Evolutionary conservation across 1,140 invertebrate genomes (phyloP), one percentile per base, ranked within the genome.

Genomic region (Coenobita brevimanus): DNA sequence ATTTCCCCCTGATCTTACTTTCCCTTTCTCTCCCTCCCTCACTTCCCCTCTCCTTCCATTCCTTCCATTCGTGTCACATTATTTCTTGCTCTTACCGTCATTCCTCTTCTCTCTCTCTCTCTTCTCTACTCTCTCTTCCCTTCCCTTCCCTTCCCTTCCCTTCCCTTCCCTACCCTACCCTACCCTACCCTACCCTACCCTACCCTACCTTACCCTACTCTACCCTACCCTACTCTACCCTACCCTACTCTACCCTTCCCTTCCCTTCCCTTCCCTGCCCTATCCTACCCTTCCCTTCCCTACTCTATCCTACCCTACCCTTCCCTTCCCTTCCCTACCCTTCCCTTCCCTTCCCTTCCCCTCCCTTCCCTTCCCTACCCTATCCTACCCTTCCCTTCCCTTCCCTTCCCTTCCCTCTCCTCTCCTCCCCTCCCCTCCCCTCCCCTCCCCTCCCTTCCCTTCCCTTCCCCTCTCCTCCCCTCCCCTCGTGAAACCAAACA

Each of bases 81-180:
- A 10, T 57, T 57, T 57, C 54, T n/a, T n/a, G n/a, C n/a, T n/a
- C n/a, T n/a, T n/a, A n/a, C n/a, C n/a, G n/a, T 57, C 54, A 10
- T 57, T 57, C n/a, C 54, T 57, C 54, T n/a, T n/a, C 54, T 57
- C 54, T 57, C 54, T 57, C 54, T n/a, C n/a, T 57, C 54, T n/a
- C 54, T n/a, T 57, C 54, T 13, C 54, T 57, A 13, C n/a, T n/a
- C n/a, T 57, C 54, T 57, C 13, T 57, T 57, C 54, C 54, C n/a
- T n/a, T n/a, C n/a, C n/a, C n/a, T n/a, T n/a, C n/a, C n/a, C n/a
- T n/a, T n/a, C n/a, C n/a, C n/a, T n/a, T n/a, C n/a, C n/a, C n/a
- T n/a, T n/a, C n/a, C n/a, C n/a, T n/a, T n/a, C n/a, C n/a, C n/a
- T n/a, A n/a, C n/a, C n/a, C n/a, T n/a, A n/a, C n/a, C n/a, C n/a